Base-by-base conservation (phyloP, 2,888 invertebrate species). In the Metellina segmentata region DNA sequence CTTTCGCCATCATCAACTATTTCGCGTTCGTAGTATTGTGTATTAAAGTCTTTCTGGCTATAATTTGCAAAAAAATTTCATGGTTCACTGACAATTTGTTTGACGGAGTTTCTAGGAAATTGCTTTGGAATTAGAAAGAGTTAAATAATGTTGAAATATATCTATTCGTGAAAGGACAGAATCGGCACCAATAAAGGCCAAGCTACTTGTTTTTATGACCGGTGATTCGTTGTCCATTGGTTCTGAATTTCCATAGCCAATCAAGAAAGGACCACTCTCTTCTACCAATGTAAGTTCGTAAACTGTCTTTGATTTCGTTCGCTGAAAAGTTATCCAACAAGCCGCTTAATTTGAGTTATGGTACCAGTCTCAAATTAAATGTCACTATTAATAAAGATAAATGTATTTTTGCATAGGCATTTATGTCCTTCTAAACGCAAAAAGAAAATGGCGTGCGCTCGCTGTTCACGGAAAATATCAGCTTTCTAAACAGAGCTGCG, bases 191-290 rank as follows among this genome's bases (percentile, higher is more conserved):
- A 93, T 93, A 93, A 93, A 91, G 93, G 53, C 89, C 79, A 88
- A 93, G 93, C 93, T 91, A 77, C 81, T 93, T 89, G 90, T 89
- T 93, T 91, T 91, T 93, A 91, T 93, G 91, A 89, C 88, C 90
- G 93, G 89, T 88, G 91, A 91, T 95, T 97, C 97, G 96, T 96
- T 97, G 97, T 96, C 97, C 97, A 97, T 97, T 97, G 97, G 97
- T 97, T 97, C 97, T 97, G 97, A 97, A 97, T 94, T 94, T 94
- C 94, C 94, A 94, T 94, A 94, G 94, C 97, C 97, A 97, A 97
- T 97, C 97, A 97, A 96, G 97, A 96, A 96, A 96, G 96, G 95
- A 95, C 96, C 96, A 96, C 96, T 93, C 93, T 93, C 93, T 93
- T 94, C 94, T 96, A 96, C 96, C 96, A 96, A 96, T 96, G 96